These are phyloP conservation scores for Listrodromus nycthemerus DNA, from an alignment of 2,888 invertebrate species.

Conservation along the genomic window DNA sequence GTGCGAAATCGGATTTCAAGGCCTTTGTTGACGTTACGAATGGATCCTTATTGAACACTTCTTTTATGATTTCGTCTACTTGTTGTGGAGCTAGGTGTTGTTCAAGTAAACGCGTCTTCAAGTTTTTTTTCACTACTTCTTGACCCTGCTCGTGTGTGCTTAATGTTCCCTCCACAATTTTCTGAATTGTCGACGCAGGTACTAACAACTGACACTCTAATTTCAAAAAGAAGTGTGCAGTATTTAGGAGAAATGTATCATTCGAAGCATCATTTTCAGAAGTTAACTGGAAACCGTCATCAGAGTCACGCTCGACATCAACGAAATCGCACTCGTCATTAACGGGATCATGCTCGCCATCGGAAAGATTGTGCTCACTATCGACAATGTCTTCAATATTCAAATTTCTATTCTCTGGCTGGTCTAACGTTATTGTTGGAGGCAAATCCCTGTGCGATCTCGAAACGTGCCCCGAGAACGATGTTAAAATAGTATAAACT, in stretches of 20 bases:
- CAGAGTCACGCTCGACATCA: not conserved
- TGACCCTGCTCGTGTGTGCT: conserved; percentile 62
- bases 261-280: too few species aligned
- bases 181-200: conserved; percentile 68
- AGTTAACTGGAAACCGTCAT: not conserved
- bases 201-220: conserved; percentile 67
- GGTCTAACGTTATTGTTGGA: too few species aligned
- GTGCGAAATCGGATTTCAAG: conserved; percentile 37
- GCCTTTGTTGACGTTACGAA: not conserved
- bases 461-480: conserved; percentile 63
- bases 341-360: too few species aligned
- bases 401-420: not conserved
- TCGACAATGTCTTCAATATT: not conserved
- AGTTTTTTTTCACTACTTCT: conserved; percentile 51
- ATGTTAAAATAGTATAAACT: conserved; percentile 53
- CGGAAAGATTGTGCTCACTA: too few species aligned
- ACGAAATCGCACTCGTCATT: not conserved
- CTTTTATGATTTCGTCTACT: conserved; percentile 50
- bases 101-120: conserved; percentile 37
- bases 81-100: conserved; percentile 43
- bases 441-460: conserved; percentile 51
- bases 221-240: conserved; percentile 68
- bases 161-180: conserved; percentile 61
- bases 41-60: conserved; percentile 48
- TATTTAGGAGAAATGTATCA: conserved; percentile 33